Evolutionary conservation across 2,113 vertebrate genomes (phyloP).

Genomic region (Sminthopsis crassicaudata): DNA sequence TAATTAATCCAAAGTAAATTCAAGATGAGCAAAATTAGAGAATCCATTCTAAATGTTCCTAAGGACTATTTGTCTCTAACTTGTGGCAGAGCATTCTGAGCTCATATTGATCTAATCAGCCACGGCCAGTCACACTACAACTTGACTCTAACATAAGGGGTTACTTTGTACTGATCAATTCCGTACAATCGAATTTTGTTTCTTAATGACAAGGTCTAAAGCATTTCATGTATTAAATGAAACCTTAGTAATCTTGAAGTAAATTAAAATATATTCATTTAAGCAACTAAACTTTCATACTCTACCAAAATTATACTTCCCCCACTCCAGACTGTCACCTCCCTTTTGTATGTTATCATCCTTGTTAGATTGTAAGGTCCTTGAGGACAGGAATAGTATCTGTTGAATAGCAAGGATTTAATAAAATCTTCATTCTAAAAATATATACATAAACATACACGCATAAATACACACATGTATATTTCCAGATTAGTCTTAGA

Average conservation of each 20-base stretch:
- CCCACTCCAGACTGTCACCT: background rate
- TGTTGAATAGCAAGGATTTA: background rate
- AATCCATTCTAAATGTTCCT: too few species aligned
- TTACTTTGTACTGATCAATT: background rate
- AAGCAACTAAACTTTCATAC: background rate
- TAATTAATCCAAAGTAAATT: too few species aligned
- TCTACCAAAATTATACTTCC: background rate
- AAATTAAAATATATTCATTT: background rate
- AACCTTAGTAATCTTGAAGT: background rate
- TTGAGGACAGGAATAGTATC: background rate
- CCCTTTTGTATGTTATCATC: background rate
- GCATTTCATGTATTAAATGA: slow-evolving; percentile 9
- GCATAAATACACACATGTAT: background rate
- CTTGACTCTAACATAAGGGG: background rate
- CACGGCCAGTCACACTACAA: too few species aligned
- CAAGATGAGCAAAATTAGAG: too few species aligned
- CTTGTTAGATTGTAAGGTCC: background rate
- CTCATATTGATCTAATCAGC: too few species aligned
- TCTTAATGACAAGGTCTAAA: background rate
- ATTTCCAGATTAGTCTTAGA: background rate
- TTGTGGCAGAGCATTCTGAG: too few species aligned
- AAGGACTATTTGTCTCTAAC: too few species aligned
- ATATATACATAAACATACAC: background rate
- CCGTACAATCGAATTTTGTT: background rate
- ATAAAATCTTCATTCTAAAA: background rate